Evolutionary conservation across 2,113 vertebrate species (phyloP), one percentile per base, ranked within the genome.

Genomic region (Mus spicilegus): DNA sequence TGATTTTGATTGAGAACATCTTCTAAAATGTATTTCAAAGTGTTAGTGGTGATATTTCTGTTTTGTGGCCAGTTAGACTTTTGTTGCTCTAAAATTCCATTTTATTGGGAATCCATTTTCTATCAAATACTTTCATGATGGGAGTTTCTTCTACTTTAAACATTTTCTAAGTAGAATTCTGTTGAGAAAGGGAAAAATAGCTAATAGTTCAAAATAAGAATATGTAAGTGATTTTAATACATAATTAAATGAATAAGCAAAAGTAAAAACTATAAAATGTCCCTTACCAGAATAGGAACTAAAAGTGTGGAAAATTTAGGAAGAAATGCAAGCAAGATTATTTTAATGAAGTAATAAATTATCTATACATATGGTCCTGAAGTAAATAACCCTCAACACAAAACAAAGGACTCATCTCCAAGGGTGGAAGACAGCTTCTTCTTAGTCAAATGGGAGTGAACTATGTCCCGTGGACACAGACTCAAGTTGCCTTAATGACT

Each of bases 91-190:
- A 97, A 98, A 98, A 96, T 97, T 98, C 96, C 98, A 97, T 98
- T 98, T 98, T 98, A 98, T 97, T 98, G 97, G 98, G 97, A 97
- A 98, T 97, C 94, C 96, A 80, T 97, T 98, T 97, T 98, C 98
- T 98, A 98, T 97, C 97, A 97, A 97, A 98, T 20, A 67, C 16
- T 33, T 98, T 98, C 98, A 98, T 97, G 98, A 98, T 98, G 98
- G 98, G 98, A 97, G 98, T 98, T 98, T 98, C 99, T 99, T 98
- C 98, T 99, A 98, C 98, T 98, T 98, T 98, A 98, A 99, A 98
- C 97, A 96, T 98, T 99, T 99, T 99, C 96, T 99, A 99, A 99
- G 99, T 99, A 99, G 98, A 99, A 98, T 98, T 99, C 98, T 98
- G 98, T 98, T 98, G 98, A 99, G 98, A 98, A 99, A 99, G 98